Conservation (phyloP, 2,113 vertebrate genomes). For the Carollia perspicillata region DNA sequence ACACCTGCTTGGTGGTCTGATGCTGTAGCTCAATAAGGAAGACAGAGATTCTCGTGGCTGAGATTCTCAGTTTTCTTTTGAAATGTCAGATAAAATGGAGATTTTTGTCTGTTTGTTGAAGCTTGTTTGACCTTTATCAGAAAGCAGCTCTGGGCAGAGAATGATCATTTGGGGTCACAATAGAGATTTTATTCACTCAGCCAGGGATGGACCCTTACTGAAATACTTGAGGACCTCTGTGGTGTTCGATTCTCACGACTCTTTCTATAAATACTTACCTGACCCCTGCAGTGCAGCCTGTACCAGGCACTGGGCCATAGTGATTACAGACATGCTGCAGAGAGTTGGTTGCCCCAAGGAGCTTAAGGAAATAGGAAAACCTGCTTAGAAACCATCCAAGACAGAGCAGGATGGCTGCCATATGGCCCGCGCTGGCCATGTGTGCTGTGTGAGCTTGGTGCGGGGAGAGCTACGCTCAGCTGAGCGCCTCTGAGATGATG, state of each 20-base stretch:
- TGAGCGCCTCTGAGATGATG: not conserved
- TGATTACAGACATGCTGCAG: not conserved
- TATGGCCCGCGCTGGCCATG: accelerated
- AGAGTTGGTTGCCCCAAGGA: not conserved
- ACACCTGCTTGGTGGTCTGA: not conserved
- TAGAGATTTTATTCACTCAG: not conserved
- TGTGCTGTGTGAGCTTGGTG: not conserved
- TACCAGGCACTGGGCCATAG: accelerated
- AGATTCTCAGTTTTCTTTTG: not conserved
- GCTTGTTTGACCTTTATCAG: constrained; percentile 42
- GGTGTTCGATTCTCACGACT: not conserved
- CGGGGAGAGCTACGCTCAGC: accelerated
- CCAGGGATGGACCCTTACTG: not conserved
- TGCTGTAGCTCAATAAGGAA: not conserved
- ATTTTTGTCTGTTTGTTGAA: not conserved
- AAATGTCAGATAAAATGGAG: constrained; percentile 38
- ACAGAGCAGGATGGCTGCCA: not conserved
- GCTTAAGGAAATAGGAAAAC: not conserved
- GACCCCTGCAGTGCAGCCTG: not conserved
- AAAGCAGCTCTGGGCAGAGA: not conserved
- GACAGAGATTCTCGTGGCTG: not conserved
- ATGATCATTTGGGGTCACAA: not conserved
- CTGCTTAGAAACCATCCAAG: not conserved
- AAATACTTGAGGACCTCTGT: not conserved
- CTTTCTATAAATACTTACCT: not conserved